Conservation (phyloP, 2,888 invertebrate species). For the Lochmaea crataegi region DNA sequence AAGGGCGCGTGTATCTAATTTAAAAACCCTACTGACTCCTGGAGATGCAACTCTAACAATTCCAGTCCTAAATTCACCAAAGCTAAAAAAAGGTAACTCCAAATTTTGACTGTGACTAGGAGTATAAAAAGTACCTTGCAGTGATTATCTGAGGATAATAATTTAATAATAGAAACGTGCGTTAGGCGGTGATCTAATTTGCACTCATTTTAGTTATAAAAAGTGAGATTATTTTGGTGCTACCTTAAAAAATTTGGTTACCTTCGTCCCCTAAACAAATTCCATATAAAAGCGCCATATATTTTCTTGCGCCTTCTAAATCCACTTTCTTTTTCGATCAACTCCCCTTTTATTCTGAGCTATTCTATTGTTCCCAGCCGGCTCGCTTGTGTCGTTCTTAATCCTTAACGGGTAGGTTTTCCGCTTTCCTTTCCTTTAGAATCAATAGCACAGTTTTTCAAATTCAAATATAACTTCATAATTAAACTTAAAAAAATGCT, state of each 20-base stretch:
- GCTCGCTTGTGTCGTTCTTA: slow-evolving; percentile 46
- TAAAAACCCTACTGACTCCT: slow-evolving; percentile 43
- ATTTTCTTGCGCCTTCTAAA: slow-evolving; percentile 52
- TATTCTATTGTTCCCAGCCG: slow-evolving; percentile 50
- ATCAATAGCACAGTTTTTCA: slow-evolving; percentile 6
- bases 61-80: neutral
- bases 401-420: slow-evolving; percentile 40
- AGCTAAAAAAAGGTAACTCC: neutral
- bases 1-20: slow-evolving; percentile 44
- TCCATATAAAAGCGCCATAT: slow-evolving; percentile 54
- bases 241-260: neutral
- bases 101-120: no score
- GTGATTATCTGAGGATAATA: no score
- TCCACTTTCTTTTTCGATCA: slow-evolving; percentile 59
- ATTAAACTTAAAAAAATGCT: neutral
- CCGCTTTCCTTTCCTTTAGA: slow-evolving; percentile 15
- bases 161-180: no score
- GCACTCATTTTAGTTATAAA: no score
- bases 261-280: slow-evolving; percentile 44
- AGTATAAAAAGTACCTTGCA: no score
- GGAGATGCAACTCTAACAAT: slow-evolving; percentile 45
- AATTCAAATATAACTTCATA: neutral
- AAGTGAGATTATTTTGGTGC: neutral
- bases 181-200: no score
- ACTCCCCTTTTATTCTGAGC: slow-evolving; percentile 50